These are phyloP conservation scores for Pollachius pollachius DNA, from an alignment of 2,113 vertebrate species.

Conservation along the genomic window DNA sequence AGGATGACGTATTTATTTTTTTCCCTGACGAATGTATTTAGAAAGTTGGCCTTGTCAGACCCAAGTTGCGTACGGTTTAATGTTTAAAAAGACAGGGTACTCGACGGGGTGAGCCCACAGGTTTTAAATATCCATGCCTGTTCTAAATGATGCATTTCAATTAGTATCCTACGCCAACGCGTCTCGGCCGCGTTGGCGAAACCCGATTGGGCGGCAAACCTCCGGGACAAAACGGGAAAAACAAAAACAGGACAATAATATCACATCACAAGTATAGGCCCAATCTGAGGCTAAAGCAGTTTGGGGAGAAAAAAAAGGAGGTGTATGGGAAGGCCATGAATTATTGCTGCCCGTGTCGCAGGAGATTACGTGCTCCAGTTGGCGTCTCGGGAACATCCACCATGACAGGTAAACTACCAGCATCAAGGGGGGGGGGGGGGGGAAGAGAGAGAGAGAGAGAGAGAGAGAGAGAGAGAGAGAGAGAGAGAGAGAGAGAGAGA, in stretches of 20 bases:
- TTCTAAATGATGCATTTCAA: no score
- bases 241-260: background rate
- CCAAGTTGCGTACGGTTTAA: no score
- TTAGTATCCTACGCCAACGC: no score
- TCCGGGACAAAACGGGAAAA: background rate
- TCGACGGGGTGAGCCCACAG: no score
- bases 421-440: constrained; percentile 45
- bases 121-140: no score
- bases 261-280: constrained; percentile 3
- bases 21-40: no score
- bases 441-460: constrained; percentile 25
- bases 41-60: no score
- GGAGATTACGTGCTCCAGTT: constrained; percentile 70
- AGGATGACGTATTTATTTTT: no score
- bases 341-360: constrained; percentile 70
- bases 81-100: no score
- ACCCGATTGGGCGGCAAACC: no score
- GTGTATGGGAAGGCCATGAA: constrained; percentile 61
- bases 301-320: constrained; percentile 41
- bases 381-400: constrained; percentile 63
- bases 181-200: no score
- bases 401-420: constrained; percentile 70
- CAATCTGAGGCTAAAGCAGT: constrained; percentile 26
- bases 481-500: constrained; percentile 33
- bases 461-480: constrained; percentile 30